A percentile compares a stretch with the other conserved stretches of the same genome.
Evolutionary conservation across 2,797 vertebrate species (phyloP).

Genomic region (Lepidocolaptes lacrymiger): DNA sequence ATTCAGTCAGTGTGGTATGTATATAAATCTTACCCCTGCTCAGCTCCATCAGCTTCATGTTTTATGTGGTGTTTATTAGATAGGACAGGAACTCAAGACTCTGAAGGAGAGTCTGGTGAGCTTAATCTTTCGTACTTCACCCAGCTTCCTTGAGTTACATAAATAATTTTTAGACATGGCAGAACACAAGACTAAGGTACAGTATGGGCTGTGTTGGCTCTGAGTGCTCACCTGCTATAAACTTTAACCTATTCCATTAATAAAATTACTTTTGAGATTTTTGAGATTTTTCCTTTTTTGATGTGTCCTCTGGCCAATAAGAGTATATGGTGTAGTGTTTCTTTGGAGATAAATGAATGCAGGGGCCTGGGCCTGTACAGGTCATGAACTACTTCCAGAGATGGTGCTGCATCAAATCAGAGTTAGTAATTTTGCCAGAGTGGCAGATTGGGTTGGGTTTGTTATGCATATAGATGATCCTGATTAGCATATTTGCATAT

Average conservation of each 20-base stretch:
- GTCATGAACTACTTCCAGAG: neutral
- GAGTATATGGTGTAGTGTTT: neutral
- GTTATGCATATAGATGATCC: neutral
- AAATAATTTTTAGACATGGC: neutral
- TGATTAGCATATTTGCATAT: neutral
- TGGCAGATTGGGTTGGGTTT: neutral
- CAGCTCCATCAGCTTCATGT: neutral
- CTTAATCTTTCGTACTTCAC: neutral
- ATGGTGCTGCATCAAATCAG: neutral
- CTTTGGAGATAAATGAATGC: neutral
- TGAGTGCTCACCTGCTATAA: neutral
- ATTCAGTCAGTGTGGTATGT: constrained; percentile 95
- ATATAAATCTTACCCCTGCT: constrained; percentile 1
- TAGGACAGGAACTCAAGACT: neutral
- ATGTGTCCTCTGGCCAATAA: neutral
- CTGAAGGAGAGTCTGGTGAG: neutral
- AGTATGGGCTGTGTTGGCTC: neutral
- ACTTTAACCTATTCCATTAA: neutral
- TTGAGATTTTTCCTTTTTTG: neutral
- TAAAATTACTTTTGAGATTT: neutral
- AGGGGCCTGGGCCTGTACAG: neutral
- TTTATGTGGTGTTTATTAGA: neutral
- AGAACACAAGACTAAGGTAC: neutral
- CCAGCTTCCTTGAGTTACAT: neutral
- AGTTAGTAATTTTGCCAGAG: neutral